phyloP scores from a whole-genome alignment of 2,797 vertebrate species.

The Clarias fuscus region DNA sequence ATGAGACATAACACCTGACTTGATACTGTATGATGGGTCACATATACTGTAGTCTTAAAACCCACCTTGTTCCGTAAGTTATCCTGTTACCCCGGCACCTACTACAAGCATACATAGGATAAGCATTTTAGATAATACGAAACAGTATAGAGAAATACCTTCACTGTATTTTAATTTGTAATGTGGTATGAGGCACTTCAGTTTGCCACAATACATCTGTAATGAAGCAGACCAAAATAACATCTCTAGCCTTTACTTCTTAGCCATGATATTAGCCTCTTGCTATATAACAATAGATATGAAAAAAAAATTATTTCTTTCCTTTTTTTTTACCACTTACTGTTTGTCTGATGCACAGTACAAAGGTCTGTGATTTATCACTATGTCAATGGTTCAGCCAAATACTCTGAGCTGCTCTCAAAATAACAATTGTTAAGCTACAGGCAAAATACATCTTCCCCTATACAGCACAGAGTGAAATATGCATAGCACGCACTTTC shows the following conservation, averaged over 20 bases:
- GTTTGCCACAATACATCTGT: slow-evolving; percentile 72
- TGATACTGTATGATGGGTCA: too few relatives aligned
- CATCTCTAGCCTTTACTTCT: slow-evolving; percentile 57
- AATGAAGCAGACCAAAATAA: slow-evolving; percentile 72
- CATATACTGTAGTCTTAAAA: too few relatives aligned
- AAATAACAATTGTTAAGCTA: slow-evolving; percentile 40
- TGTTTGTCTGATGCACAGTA: slow-evolving; percentile 27
- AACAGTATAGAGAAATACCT: background rate
- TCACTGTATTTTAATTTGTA: background rate
- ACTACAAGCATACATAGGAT: too few relatives aligned
- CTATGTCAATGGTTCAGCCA: slow-evolving; percentile 25
- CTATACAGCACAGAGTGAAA: slow-evolving; percentile 23
- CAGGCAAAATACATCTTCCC: slow-evolving; percentile 42
- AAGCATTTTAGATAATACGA: too few relatives aligned
- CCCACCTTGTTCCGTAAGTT: too few relatives aligned
- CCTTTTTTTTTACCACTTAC: slow-evolving; percentile 14
- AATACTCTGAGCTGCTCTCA: slow-evolving; percentile 12
- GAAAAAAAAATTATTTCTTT: background rate
- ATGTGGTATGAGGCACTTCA: slow-evolving; percentile 62
- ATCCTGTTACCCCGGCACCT: too few relatives aligned
- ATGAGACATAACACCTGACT: too few relatives aligned
- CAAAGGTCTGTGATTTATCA: slow-evolving; percentile 43
- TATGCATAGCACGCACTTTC: slow-evolving; percentile 40
- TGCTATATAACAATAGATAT: slow-evolving; percentile 42
- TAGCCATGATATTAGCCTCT: slow-evolving; percentile 68